Evolutionary conservation across 2,797 vertebrate genomes (phyloP), one percentile per base, ranked within the genome.

Genomic region (Aplochiton taeniatus): DNA sequence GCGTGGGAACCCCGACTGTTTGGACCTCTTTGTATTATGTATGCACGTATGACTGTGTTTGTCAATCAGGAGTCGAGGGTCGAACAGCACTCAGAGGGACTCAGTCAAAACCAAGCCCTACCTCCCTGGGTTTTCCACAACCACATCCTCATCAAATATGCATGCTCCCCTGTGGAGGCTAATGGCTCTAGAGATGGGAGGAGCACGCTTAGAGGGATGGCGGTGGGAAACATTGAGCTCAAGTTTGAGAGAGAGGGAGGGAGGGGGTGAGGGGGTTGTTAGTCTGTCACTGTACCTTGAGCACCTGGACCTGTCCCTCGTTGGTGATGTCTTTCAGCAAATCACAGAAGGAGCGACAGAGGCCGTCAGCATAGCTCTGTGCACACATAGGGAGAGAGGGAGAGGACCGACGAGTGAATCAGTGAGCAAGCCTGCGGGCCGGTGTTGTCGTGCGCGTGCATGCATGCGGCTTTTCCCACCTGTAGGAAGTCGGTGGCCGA

Each of bases 401-500:
- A n/a, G 13, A 51, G 48, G 13, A 31, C n/a, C 12, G 14, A 8
- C 44, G 1, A 50, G 44, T 13, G 44, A 31, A 6, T 31, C 31
- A 31, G 31, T 31, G 31, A 31, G 31, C 31, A 6, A 31, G 31
- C 31, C 3, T 31, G 31, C 6, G 31, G 31, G 3, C 31, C 31
- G 6, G 31, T 59, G 58, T 45, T 58, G 49, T 14, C 11, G n/a
- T 65, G 41, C n/a, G 41, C 60, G 52, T 76, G 16, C 47, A 17
- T 62, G 20, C 31, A 19, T 63, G n/a, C n/a, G 48, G 47, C 14
- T 9, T 12, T 5, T 68, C 81, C 87, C 75, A 99, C 97, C 96
- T 99, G 95, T 62, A 98, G 88, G 88, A 99, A 99, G 75, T 98
- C 95, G 43, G 93, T 85, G 63, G 95, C 93, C 7, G 95, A 95